phyloP scores from a whole-genome alignment of 1,140 invertebrate genomes.

The Anoplolepis gracilipes region DNA sequence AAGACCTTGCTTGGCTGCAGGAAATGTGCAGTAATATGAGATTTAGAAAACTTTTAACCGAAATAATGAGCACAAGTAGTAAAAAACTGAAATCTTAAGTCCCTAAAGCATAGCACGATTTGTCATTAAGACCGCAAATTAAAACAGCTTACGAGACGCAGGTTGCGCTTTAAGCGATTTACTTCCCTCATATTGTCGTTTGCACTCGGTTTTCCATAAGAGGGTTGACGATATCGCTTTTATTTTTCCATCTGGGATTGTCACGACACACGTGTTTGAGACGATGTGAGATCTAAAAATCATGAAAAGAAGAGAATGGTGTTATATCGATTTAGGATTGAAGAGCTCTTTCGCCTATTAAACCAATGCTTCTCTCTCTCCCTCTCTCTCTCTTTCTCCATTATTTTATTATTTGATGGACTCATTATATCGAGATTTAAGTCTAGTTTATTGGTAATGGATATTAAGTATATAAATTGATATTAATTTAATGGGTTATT shows the following conservation, averaged over 20 bases:
- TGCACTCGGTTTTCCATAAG: not conserved
- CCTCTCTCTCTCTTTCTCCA: no score
- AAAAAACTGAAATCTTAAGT: not conserved
- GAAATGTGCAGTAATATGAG: not conserved
- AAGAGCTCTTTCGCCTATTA: not conserved
- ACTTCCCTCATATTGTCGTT: conserved; percentile 4
- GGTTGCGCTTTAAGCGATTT: not conserved
- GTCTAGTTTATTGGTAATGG: not conserved
- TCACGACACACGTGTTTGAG: not conserved
- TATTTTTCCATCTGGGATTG: not conserved
- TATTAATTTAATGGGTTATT: not conserved
- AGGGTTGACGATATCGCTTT: not conserved
- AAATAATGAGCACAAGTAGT: not conserved
- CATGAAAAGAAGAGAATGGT: not conserved
- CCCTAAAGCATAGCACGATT: not conserved
- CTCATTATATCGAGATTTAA: not conserved
- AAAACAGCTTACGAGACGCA: not conserved
- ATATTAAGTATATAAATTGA: not conserved
- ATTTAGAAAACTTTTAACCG: not conserved
- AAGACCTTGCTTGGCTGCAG: not conserved
- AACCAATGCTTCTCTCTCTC: not conserved
- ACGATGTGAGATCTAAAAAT: not conserved
- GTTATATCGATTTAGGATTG: not conserved
- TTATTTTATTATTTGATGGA: not conserved
- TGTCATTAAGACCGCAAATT: not conserved